A percentile compares a stretch with the other conserved stretches of the same genome.
Conservation (phyloP, 1,140 invertebrate species). For the Bradynema listronoti region DNA sequence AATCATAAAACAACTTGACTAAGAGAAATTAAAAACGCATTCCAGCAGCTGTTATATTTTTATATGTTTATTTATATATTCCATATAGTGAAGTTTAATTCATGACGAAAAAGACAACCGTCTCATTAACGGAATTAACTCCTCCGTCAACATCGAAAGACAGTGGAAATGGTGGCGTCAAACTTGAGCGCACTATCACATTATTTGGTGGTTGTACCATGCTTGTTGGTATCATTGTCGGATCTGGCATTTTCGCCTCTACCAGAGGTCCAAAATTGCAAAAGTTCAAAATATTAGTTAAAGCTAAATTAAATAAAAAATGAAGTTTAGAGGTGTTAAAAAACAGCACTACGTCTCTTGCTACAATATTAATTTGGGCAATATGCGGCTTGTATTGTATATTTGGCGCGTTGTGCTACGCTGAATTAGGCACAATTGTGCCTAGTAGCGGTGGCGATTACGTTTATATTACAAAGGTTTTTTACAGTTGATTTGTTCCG, state of each 20-base stretch:
- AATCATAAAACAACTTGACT: no score
- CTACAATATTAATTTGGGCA: constrained; percentile 82
- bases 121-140: no score
- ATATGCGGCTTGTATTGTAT: constrained; percentile 75
- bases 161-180: no score
- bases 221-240: constrained; percentile 49
- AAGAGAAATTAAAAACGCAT: no score
- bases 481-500: background rate
- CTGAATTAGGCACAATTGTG: constrained; percentile 80
- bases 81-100: no score
- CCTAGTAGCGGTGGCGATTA: constrained; percentile 93
- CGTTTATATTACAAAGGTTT: constrained; percentile 80
- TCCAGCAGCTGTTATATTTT: no score
- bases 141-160: no score
- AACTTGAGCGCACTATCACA: constrained; percentile 20
- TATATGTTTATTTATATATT: no score
- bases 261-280: constrained; percentile 37
- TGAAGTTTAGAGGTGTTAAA: constrained; percentile 65
- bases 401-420: constrained; percentile 86
- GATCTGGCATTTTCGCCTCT: constrained; percentile 51
- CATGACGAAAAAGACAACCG: no score
- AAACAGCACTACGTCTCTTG: constrained; percentile 77
- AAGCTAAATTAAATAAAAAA: background rate
- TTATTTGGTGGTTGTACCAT: constrained; percentile 51
- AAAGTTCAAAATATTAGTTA: background rate